Percentiles rank a stretch among this genome's conserved stretches.
These are phyloP conservation scores for Poliocrania exsul DNA, from an alignment of 2,797 vertebrate species.

Conservation along the genomic window DNA sequence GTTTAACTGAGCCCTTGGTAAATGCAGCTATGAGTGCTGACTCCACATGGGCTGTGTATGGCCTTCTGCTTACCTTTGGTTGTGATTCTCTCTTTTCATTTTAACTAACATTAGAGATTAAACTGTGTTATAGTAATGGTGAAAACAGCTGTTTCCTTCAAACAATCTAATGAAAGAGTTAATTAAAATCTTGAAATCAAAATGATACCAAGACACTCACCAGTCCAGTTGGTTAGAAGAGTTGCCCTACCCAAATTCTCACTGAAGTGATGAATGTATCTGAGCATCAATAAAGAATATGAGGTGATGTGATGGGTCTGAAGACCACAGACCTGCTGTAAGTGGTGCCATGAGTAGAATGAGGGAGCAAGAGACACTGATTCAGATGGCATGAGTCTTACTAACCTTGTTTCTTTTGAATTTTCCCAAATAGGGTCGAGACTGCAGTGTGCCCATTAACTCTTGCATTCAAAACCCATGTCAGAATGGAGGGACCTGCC, in stretches of 20 bases:
- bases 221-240: background rate
- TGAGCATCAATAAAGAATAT: background rate
- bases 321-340: background rate
- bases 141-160: background rate
- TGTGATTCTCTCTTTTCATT: background rate
- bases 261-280: background rate
- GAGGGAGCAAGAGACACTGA: background rate
- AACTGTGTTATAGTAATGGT: background rate
- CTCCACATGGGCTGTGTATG: background rate
- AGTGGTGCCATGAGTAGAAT: background rate
- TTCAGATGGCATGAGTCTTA: background rate
- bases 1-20: background rate
- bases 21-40: background rate
- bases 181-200: background rate
- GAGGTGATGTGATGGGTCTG: background rate
- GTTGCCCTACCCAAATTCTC: background rate
- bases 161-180: background rate
- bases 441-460: constrained; percentile 92
- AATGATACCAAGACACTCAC: background rate
- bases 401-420: constrained; percentile 38
- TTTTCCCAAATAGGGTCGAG: constrained; percentile 83
- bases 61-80: background rate
- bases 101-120: background rate
- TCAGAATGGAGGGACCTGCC: constrained; percentile 91
- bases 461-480: constrained; percentile 93